Base-by-base conservation (phyloP, 2,888 invertebrate species). In the Acrobasis suavella region DNA sequence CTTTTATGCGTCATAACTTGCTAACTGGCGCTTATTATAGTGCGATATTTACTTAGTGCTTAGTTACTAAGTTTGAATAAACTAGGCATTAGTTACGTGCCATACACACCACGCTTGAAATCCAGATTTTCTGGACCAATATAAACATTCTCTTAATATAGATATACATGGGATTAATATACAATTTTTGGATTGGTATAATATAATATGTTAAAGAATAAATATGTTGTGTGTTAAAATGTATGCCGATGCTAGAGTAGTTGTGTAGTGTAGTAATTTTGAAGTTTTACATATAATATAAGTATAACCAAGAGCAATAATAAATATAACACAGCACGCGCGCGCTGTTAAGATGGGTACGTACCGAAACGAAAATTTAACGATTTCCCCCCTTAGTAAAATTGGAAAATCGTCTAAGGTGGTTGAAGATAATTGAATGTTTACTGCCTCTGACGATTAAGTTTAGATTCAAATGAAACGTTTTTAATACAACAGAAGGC, bases 181-280 rank as follows among this genome's bases (percentile, higher is more conserved):
- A 90, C 88, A 90, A 87, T 80, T 89, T 90, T 90, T 89, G 87
- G 87, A 89, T 89, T 83, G 84, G 88, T 89, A 86, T 85, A 83
- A 84, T 84, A 87, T 83, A 87, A 83, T 87, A 85, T 84, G 85
- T 85, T 87, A 83, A 80, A 81, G 78, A 77, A 76, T 81, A 74
- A 79, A 78, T 73, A 86, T 83, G 86, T 89, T 89, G 89, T 89
- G 89, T 90, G 89, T 90, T 88, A 85, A 85, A 86, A 86, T 83
- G 87, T 90, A 89, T 87, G 87, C 88, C 89, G 82, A 88, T 86
- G 91, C 90, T 91, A 91, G 91, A 83, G 89, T 91, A 91, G 91
- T 81, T 75, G 68, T 69, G 88, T 91, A 90, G 90, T 76, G 89
- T 91, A 91, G 91, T 80, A 76, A 90, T 91, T 91, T 91, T 90